Percentiles rank a stretch among this genome's conserved stretches.
Evolutionary conservation across 1,140 invertebrate species (phyloP).

Genomic region (Oscheius sp.): DNA sequence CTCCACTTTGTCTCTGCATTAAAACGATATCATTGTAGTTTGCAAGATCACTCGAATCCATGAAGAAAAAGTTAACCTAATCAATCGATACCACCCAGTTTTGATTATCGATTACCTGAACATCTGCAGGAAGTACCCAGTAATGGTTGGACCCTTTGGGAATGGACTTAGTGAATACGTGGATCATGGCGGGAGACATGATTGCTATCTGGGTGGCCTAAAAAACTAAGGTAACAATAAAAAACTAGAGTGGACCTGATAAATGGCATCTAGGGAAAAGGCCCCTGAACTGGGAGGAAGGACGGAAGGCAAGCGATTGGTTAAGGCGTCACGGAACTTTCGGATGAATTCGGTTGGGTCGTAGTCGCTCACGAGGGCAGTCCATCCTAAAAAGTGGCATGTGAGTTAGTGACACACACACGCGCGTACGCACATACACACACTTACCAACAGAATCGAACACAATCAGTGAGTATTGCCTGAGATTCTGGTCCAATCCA

Average conservation of each 20-base stretch:
- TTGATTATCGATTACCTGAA: not conserved
- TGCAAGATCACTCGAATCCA: not conserved
- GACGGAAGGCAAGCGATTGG: not conserved
- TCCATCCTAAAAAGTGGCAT: not conserved
- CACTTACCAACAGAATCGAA: not conserved
- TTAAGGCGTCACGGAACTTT: not conserved
- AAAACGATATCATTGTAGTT: not conserved
- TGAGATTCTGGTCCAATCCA: not conserved
- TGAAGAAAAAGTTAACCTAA: not conserved
- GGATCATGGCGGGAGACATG: not conserved
- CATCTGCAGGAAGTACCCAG: not conserved
- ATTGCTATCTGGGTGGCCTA: not conserved
- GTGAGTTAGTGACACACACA: not conserved
- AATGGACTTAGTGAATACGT: not conserved
- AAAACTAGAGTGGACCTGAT: not conserved
- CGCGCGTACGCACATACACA: no score
- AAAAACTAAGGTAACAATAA: not conserved
- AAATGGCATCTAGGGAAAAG: conserved; percentile 3
- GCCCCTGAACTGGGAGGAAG: not conserved
- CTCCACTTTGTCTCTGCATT: not conserved
- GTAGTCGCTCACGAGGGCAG: not conserved
- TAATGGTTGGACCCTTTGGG: not conserved
- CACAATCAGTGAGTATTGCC: not conserved
- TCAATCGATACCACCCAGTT: not conserved
- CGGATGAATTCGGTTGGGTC: not conserved